Evolutionary conservation across 2,888 invertebrate species (phyloP), one percentile per base, ranked within the genome.

Genomic region (Erebia epiphron): DNA sequence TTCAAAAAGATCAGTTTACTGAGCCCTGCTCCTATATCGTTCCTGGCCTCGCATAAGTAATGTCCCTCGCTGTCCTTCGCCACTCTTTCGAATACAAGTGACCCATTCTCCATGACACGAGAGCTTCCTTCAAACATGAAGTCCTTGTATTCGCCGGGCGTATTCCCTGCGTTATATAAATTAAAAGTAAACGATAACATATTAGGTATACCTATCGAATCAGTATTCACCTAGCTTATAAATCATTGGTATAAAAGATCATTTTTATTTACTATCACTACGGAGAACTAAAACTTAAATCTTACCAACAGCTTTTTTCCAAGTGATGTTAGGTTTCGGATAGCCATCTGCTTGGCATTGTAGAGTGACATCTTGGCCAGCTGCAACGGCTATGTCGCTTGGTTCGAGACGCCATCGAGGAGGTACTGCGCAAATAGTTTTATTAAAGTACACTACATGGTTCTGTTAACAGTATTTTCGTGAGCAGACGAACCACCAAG

Each of bases 271-370:
- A 26, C 26, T 26, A 21, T 16, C 8, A 54, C 18, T 10, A 10
- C 16, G 3, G 16, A 41, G 41, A 2, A n/a, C 60, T 18, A 56
- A 69, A 69, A 50, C 43, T 26, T 64, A 54, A 54, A 13, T 66
- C 94, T 94, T 94, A 95, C 98, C 98, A 73, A 96, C 96, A 43
- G 98, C 97, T 87, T 97, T 97, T 78, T 96, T 96, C 98, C 98
- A 98, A 11, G 96, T 97, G 67, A 98, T 96, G 9, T 94, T 94
- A 4, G 98, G 98, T 73, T 96, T 96, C 0, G 98, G 98, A 88
- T 98, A 98, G 1, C 98, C 98, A 73, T 98, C 97, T 0, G 98
- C 98, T 87, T 97, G 97, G 85, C 98, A 98, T 83, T 98, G 96
- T 58, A 98, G 91, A 18, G 96, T 95, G 26, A 98, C 96, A 83